These are phyloP conservation scores for Psittacula cyanocephala DNA, from an alignment of 2,113 vertebrate genomes.

Conservation along the genomic window DNA sequence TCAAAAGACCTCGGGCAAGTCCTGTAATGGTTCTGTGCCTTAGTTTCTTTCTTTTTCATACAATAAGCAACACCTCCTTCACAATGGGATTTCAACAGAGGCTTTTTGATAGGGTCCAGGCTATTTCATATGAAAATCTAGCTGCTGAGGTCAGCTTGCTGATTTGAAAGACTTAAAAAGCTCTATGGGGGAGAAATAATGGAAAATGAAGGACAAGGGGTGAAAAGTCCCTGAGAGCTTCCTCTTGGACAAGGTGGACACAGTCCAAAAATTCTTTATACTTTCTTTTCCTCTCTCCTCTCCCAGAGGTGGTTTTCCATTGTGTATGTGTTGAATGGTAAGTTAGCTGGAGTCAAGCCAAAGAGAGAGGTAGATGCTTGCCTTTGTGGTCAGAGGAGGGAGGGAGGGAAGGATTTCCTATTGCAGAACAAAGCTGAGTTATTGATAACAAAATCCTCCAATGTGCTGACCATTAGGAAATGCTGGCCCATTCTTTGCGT, in stretches of 20 bases:
- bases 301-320: constrained; percentile 42
- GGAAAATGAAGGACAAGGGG: neutral
- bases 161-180: neutral
- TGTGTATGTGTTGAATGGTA: constrained; percentile 51
- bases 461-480: neutral
- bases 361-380: neutral
- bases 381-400: neutral
- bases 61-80: neutral
- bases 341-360: constrained; percentile 13
- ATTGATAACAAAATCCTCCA: neutral
- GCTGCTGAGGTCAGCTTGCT: neutral
- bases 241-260: constrained; percentile 24
- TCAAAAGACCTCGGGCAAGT: neutral
- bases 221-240: constrained; percentile 19
- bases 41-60: neutral
- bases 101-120: neutral
- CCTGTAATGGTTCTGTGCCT: neutral
- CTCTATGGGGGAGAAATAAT: neutral
- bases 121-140: neutral
- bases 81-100: neutral
- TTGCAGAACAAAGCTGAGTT: constrained; percentile 17
- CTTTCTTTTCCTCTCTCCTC: constrained; percentile 52
- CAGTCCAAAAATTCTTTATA: constrained; percentile 37
- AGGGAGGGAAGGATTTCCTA: constrained; percentile 48
- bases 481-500: neutral